Evolutionary conservation across 2,888 invertebrate species (phyloP).

Genomic region (Tenthredo livida): DNA sequence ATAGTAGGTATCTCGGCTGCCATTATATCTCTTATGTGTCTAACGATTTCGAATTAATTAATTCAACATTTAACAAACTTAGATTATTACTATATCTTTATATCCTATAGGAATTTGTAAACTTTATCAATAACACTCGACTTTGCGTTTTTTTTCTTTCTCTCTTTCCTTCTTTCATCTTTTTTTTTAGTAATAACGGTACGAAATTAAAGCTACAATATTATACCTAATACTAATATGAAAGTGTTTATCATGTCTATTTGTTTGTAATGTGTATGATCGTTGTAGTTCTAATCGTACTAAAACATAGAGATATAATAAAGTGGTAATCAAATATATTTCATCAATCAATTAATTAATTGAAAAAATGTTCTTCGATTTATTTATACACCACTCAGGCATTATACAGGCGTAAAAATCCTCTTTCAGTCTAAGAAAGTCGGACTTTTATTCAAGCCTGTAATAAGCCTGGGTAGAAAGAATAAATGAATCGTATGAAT

Average conservation of each 20-base stretch:
- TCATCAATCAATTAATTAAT: not conserved
- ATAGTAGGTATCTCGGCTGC: not conserved
- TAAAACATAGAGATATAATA: not conserved
- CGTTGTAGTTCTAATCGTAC: not conserved
- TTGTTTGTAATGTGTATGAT: not conserved
- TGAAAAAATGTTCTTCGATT: not conserved
- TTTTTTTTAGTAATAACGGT: not conserved
- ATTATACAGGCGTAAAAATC: not conserved
- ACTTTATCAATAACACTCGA: not conserved
- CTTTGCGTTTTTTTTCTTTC: not conserved
- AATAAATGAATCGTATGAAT: not conserved
- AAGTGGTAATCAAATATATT: not conserved
- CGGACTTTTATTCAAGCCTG: not conserved
- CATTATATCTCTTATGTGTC: slow-evolving; percentile 7
- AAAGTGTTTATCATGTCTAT: not conserved
- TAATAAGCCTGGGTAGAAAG: not conserved
- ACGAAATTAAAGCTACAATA: slow-evolving; percentile 15
- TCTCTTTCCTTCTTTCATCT: not conserved
- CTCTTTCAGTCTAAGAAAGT: not conserved
- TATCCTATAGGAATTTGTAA: not conserved
- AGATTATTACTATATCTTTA: not conserved
- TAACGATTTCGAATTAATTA: slow-evolving; percentile 1
- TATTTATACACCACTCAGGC: not conserved
- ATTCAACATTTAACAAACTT: slow-evolving; percentile 25
- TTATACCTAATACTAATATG: slow-evolving; percentile 26